These are phyloP conservation scores for Sphecodes monilicornis DNA, from an alignment of 2,888 invertebrate genomes.

Conservation along the genomic window DNA sequence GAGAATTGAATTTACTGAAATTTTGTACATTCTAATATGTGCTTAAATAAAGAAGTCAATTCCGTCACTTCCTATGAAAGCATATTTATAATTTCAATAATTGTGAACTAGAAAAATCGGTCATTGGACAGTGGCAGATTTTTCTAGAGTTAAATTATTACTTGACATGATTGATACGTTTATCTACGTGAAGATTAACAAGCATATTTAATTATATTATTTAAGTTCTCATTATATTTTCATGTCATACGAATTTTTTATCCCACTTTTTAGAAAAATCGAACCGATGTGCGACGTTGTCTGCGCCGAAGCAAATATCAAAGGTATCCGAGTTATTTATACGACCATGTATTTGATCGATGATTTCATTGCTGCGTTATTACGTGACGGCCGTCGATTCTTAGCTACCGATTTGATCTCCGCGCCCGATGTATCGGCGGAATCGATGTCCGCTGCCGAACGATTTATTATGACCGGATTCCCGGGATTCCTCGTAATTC, in stretches of 20 bases:
- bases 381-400: slow-evolving; percentile 15
- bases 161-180: not conserved
- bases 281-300: not conserved
- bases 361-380: slow-evolving; percentile 43
- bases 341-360: slow-evolving; percentile 34
- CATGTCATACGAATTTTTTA: not conserved
- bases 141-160: not conserved
- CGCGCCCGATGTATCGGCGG: slow-evolving; percentile 23
- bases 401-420: slow-evolving; percentile 30
- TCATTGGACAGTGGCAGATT: no score
- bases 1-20: no score
- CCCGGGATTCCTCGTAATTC: slow-evolving; percentile 33
- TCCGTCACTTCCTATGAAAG: no score
- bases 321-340: slow-evolving; percentile 7
- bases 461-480: slow-evolving; percentile 31
- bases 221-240: not conserved
- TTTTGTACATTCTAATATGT: no score
- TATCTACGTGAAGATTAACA: not conserved
- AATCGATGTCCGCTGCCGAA: not conserved
- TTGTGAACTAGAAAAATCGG: no score
- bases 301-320: not conserved
- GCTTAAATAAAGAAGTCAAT: no score
- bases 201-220: no score
- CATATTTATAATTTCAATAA: no score
- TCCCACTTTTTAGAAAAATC: not conserved